Percentiles rank a stretch among this genome's conserved stretches.
phyloP scores from a whole-genome alignment of 2,797 vertebrate genomes.

The Remorina albescens region DNA sequence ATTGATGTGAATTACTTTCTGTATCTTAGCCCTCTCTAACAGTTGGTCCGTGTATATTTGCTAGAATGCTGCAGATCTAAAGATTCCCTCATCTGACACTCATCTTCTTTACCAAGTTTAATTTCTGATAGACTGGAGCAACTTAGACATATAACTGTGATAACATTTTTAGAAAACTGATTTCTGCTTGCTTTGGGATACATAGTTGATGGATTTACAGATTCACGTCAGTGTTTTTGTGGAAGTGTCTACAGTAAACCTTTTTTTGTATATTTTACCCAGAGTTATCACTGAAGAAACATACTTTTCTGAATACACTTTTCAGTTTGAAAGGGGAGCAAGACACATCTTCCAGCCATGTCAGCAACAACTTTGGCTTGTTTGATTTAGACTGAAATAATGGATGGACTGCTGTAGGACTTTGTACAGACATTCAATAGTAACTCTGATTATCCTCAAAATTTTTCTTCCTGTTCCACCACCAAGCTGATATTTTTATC shows the following conservation, averaged over 20 bases:
- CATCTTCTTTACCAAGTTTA: background rate
- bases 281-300: background rate
- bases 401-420: no score
- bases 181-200: background rate
- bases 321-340: background rate
- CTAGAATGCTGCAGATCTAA: no score
- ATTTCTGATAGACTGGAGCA: background rate
- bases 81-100: background rate
- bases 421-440: no score
- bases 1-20: background rate
- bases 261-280: no score
- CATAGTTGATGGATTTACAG: background rate
- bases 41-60: background rate
- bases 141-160: background rate
- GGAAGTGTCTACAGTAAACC: background rate
- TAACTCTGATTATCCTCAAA: no score
- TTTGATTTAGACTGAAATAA: no score
- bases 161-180: background rate
- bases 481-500: background rate
- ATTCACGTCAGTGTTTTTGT: background rate
- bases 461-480: background rate
- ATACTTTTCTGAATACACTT: background rate
- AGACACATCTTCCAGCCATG: no score
- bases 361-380: background rate
- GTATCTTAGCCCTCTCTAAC: background rate